These are phyloP conservation scores for Isurus oxyrinchus DNA, from an alignment of 2,113 vertebrate species.

Conservation along the genomic window DNA sequence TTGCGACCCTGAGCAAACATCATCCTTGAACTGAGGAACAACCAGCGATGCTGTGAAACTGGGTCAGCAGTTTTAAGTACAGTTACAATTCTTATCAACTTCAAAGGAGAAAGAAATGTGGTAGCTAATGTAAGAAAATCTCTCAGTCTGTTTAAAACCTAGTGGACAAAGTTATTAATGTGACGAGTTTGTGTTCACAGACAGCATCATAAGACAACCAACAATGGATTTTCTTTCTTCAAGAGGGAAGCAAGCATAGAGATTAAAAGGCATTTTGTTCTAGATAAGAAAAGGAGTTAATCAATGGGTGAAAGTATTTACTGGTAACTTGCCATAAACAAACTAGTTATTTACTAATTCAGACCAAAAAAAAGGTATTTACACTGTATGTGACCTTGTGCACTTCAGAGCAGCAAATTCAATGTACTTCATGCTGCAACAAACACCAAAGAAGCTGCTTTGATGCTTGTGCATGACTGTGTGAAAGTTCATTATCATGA, in stretches of 20 bases:
- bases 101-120: background rate
- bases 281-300: background rate
- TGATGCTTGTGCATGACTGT: slow-evolving; percentile 23
- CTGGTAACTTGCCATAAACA: slow-evolving; percentile 8
- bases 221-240: slow-evolving; percentile 16
- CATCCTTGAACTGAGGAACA: background rate
- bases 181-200: background rate
- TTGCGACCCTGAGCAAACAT: background rate
- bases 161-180: background rate
- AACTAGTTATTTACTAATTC: slow-evolving; percentile 32
- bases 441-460: slow-evolving; percentile 28
- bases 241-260: background rate
- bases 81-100: background rate
- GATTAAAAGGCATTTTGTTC: background rate
- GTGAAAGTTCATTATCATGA: slow-evolving; percentile 28
- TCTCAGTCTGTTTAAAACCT: background rate
- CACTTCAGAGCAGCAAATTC: slow-evolving; percentile 31
- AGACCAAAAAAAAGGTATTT: slow-evolving; percentile 34
- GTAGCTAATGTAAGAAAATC: background rate
- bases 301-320: slow-evolving; percentile 24
- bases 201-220: background rate
- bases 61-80: background rate
- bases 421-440: slow-evolving; percentile 33
- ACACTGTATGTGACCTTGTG: slow-evolving; percentile 29
- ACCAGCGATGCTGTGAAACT: background rate